Base-by-base conservation (phyloP, 2,797 vertebrate genomes). In the Antrozous pallidus region DNA sequence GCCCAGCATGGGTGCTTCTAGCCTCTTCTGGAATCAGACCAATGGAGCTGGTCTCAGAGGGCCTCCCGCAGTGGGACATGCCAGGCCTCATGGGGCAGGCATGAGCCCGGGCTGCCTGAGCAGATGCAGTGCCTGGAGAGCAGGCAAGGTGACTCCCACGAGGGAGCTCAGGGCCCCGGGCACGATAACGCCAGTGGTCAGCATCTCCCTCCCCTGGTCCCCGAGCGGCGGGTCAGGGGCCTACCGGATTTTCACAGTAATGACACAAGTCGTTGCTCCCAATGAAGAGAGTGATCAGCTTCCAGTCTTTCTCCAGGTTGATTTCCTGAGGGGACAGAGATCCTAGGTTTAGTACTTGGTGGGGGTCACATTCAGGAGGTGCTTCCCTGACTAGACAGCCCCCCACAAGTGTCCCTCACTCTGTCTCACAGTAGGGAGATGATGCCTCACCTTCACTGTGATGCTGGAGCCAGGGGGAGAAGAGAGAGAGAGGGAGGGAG, bases 181-280 rank as follows among this genome's bases (percentile, higher is more conserved):
- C 51, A 28, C 38, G 4, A 28, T 6, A 20, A 14, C 8, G 42
- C 40, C 65, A 24, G 24, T 42, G 24, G 33, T 26, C 38, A 54
- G 47, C 22, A 7, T 12, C 28, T 73, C 36, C 8, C 22, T 17
- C 56, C 56, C 31, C 65, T 7, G 47, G 77, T 20, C 14, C 49
- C 38, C 4, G 0, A 13, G 51, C 65, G 5, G 13, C 31, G 2
- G 0, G 16, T 17, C 8, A 31, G 94, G 83, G 89, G 93, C 98
- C 92, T 98, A 99, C 99, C 96, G 98, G 97, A 93, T 99, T 98
- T 54, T 98, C 96, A 96, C 99, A 99, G 98, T 99, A 99, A 93
- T 98, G 98, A 97, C 99, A 99, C 87, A 99, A 97, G 98, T 99
- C 99, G 1, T 98, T 99, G 96, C 98, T 98, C 95, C 99, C 99